phyloP scores from a whole-genome alignment of 2,888 invertebrate species.

The Cataglyphis altisquamis region DNA sequence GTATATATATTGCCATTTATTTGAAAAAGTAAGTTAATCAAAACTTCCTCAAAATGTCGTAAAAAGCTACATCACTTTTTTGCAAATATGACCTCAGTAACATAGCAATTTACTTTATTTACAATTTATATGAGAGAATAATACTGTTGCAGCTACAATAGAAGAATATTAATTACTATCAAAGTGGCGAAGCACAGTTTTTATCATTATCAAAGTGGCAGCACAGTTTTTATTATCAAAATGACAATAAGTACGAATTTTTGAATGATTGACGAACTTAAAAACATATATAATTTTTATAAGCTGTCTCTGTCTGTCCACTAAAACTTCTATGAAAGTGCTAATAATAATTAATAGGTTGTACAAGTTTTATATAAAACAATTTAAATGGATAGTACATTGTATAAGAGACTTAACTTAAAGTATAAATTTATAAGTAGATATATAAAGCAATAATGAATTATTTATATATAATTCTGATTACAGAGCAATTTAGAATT shows the following conservation, averaged over 20 bases:
- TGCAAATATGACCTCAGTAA: neutral
- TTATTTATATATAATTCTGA: neutral
- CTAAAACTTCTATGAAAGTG: slow-evolving; percentile 9
- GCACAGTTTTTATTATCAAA: neutral
- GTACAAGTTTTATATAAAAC: neutral
- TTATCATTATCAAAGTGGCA: neutral
- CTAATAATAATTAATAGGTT: neutral
- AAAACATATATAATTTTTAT: neutral
- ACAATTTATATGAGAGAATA: neutral
- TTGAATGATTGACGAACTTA: slow-evolving; percentile 4
- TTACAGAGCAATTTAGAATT: slow-evolving; percentile 7
- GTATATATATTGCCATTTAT: slow-evolving; percentile 20
- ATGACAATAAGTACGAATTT: neutral
- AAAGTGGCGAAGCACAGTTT: neutral
- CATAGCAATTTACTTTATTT: slow-evolving; percentile 14
- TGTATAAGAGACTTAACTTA: neutral
- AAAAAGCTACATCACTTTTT: slow-evolving; percentile 1
- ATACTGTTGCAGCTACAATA: neutral
- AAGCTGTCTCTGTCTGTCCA: neutral
- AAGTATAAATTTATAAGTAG: slow-evolving; percentile 24
- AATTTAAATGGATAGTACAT: neutral
- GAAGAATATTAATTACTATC: neutral
- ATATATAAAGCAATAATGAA: neutral
- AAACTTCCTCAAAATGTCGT: neutral
- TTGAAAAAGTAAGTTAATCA: slow-evolving; percentile 2